Conservation (phyloP, 2,797 vertebrate genomes). For the Valencia hispanica region DNA sequence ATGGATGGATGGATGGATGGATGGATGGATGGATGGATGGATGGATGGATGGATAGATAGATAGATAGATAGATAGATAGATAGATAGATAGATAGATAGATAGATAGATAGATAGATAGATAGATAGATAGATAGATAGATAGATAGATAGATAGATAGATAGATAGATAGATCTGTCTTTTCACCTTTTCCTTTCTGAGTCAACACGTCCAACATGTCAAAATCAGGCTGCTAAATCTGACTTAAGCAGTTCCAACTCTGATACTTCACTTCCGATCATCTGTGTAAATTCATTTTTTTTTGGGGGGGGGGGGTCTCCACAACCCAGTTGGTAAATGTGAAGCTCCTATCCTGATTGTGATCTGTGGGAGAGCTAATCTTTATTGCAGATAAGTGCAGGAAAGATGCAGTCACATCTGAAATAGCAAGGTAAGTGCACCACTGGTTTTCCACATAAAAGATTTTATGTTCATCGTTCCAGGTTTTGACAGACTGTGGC, state of each 20-base stretch:
- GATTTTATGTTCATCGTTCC: background rate
- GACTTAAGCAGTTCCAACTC: constrained; percentile 18
- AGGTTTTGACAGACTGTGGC: background rate
- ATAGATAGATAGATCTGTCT: too few species aligned
- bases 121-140: too few species aligned
- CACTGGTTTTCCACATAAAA: too few species aligned
- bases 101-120: too few species aligned
- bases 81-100: background rate
- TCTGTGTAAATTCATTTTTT: too few species aligned
- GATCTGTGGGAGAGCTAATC: constrained; percentile 31
- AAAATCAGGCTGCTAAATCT: constrained; percentile 33
- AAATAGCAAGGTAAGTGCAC: background rate
- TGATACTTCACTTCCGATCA: constrained; percentile 27
- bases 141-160: too few species aligned
- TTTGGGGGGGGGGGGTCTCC: constrained; percentile 50
- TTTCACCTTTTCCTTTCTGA: too few species aligned
- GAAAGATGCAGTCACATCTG: constrained; percentile 40
- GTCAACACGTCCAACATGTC: too few species aligned
- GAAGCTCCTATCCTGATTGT: constrained; percentile 59
- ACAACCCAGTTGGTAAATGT: constrained; percentile 63
- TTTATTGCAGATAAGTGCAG: constrained; percentile 33
- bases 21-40: background rate
- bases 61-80: background rate
- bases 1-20: background rate
- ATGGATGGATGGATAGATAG: too few species aligned